Evolutionary conservation across 2,113 vertebrate species (phyloP).

Genomic region (Dolichotis patagonum): DNA sequence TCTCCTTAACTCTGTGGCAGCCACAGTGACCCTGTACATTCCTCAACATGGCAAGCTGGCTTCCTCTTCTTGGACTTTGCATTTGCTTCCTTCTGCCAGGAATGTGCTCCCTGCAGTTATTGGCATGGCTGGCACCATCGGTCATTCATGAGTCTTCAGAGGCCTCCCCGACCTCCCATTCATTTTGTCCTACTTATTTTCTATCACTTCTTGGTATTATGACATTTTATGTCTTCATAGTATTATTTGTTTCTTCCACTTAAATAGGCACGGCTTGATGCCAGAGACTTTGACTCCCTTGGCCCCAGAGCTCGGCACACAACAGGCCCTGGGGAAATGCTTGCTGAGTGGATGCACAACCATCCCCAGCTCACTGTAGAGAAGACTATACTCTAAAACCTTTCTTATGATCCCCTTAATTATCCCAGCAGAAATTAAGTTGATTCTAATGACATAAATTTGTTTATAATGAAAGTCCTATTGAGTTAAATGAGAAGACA

Average conservation of each 20-base stretch:
- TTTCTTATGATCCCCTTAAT: constrained; percentile 57
- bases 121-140: not conserved
- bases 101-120: not conserved
- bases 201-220: not conserved
- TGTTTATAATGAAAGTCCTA: constrained; percentile 64
- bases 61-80: not conserved
- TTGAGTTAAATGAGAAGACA: constrained; percentile 37
- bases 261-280: not conserved
- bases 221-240: constrained; percentile 6
- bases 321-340: not conserved
- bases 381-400: not conserved
- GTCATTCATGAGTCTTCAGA: not conserved
- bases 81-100: not conserved
- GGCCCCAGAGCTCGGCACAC: not conserved
- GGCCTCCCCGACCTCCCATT: not conserved
- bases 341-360: not conserved
- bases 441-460: constrained; percentile 56
- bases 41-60: not conserved
- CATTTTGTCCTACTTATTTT: not conserved
- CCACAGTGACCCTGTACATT: not conserved
- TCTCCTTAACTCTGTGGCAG: not conserved
- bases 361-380: not conserved
- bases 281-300: not conserved
- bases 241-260: not conserved
- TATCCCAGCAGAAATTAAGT: constrained; percentile 65